Conservation (phyloP, 2,113 vertebrate species). For the Hippoglossus stenolepis region DNA sequence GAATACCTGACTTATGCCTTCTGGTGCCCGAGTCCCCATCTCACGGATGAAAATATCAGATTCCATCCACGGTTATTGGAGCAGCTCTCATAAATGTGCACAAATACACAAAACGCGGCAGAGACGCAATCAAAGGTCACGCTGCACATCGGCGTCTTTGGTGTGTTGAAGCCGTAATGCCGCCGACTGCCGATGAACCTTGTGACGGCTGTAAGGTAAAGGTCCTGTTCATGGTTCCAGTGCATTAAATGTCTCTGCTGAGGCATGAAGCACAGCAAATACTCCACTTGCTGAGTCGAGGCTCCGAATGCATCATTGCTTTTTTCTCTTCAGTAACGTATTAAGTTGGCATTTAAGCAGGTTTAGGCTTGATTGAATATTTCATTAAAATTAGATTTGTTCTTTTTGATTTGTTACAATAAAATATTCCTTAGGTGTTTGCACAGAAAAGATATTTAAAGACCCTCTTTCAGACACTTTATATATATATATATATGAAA, state of each 20-base stretch:
- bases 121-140: constrained; percentile 41
- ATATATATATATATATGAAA: too few species aligned
- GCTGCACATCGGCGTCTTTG: constrained; percentile 41
- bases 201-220: constrained; percentile 44
- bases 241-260: constrained; percentile 58
- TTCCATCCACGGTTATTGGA: constrained; percentile 12
- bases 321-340: constrained; percentile 56
- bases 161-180: constrained; percentile 39
- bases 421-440: constrained; percentile 29
- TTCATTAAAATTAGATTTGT: constrained; percentile 65
- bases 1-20: constrained; percentile 55
- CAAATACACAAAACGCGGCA: constrained; percentile 28
- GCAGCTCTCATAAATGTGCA: constrained; percentile 25
- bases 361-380: constrained; percentile 64
- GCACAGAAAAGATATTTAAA: constrained; percentile 1
- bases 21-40: constrained; percentile 39
- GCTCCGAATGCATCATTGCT: constrained; percentile 46
- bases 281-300: constrained; percentile 33
- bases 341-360: constrained; percentile 64
- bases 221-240: constrained; percentile 50
- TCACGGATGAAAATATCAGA: constrained; percentile 39
- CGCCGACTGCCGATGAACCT: constrained; percentile 35
- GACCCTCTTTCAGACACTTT: background rate
- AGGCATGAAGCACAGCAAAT: constrained; percentile 60
- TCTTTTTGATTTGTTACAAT: constrained; percentile 62